Conservation (phyloP, 2,888 invertebrate genomes). For the Sepioteuthis lessoniana region DNA sequence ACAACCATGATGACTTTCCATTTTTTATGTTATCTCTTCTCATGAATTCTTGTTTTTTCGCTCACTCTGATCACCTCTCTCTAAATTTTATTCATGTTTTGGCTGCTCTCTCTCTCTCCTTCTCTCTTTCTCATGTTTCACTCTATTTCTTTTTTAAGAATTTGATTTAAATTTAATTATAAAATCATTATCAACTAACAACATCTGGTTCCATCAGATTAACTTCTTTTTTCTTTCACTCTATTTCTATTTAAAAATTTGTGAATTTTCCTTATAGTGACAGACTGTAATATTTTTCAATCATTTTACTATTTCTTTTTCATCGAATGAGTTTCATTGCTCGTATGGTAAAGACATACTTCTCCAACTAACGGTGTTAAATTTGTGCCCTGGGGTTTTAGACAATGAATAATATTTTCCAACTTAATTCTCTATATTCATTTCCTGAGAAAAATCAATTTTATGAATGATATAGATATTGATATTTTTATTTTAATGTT, state of each 20-base stretch:
- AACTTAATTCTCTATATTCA: background rate
- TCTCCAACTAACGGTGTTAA: background rate
- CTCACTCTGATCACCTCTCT: background rate
- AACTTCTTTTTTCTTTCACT: background rate
- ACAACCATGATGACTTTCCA: background rate
- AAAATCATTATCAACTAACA: constrained; percentile 14
- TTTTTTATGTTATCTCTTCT: background rate
- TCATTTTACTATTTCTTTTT: background rate
- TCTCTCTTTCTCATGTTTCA: background rate
- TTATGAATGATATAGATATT: background rate
- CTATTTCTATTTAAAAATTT: background rate
- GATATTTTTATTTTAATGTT: background rate
- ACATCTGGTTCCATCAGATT: constrained; percentile 18
- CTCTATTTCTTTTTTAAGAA: background rate
- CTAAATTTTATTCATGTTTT: background rate
- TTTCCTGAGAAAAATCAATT: background rate
- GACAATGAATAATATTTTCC: background rate
- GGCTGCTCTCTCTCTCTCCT: background rate
- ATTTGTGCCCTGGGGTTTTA: background rate
- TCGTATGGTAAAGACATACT: background rate
- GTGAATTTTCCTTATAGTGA: background rate
- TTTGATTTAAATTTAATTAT: background rate
- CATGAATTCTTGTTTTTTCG: background rate
- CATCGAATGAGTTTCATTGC: background rate
- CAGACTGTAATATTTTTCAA: too few species aligned